Conservation (phyloP, 1,140 invertebrate species). For the Solen grandis region DNA sequence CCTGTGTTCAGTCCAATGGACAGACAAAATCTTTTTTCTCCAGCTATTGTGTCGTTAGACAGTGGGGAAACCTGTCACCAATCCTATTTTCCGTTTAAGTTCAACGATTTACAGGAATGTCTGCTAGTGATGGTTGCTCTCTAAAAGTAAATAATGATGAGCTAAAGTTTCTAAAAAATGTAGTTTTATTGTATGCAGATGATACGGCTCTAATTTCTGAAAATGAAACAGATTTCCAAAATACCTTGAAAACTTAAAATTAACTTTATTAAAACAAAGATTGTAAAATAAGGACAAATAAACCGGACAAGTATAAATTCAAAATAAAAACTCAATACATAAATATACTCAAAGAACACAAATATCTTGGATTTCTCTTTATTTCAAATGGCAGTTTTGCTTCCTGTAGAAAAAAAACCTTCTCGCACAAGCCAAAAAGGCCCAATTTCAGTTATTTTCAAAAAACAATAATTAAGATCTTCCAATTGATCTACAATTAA, state of each 20-base stretch:
- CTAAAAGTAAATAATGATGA: neutral
- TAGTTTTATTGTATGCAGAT: constrained; percentile 25
- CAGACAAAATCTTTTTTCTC: neutral
- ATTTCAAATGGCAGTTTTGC: too few relatives aligned
- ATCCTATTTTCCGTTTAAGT: constrained; percentile 8
- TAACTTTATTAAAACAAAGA: neutral
- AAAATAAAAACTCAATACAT: neutral
- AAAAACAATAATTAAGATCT: constrained; percentile 13
- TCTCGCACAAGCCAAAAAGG: constrained; percentile 18
- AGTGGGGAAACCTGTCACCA: constrained; percentile 7
- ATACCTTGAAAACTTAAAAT: constrained; percentile 4
- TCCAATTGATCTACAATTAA: constrained; percentile 13
- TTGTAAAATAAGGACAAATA: constrained; percentile 2
- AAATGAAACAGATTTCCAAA: neutral
- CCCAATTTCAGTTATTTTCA: neutral
- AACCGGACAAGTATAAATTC: neutral
- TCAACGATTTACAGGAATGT: constrained; percentile 13
- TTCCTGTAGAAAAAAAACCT: neutral
- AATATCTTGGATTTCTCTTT: constrained; percentile 18
- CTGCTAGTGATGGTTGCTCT: neutral
- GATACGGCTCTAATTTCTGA: too few relatives aligned
- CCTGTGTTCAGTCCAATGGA: neutral
- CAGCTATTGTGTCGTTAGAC: neutral
- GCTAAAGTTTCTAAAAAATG: neutral
- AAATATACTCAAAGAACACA: constrained; percentile 4